These are phyloP conservation scores for Linnaemya tessellans DNA, from an alignment of 2,888 invertebrate genomes.

Conservation along the genomic window DNA sequence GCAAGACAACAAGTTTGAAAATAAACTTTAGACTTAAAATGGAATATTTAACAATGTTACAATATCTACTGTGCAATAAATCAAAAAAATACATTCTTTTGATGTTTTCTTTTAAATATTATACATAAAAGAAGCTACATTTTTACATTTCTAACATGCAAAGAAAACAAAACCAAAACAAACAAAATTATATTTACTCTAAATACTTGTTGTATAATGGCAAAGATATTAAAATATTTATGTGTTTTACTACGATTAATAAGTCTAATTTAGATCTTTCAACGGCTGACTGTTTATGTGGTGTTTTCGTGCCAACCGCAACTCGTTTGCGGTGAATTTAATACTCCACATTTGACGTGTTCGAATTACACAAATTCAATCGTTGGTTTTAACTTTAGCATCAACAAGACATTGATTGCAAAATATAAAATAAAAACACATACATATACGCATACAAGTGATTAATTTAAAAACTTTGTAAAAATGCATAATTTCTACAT, in stretches of 20 bases:
- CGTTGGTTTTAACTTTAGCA: neutral
- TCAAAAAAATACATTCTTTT: constrained; percentile 16
- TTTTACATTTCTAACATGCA: constrained; percentile 43
- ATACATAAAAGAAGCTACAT: neutral
- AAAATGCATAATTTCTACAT: too few relatives aligned
- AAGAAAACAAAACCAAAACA: constrained; percentile 29
- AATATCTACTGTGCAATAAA: constrained; percentile 1
- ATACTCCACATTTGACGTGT: constrained; percentile 9
- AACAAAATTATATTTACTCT: constrained; percentile 28
- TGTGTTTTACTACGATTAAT: neutral
- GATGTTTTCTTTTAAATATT: neutral
- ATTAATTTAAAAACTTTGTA: too few relatives aligned
- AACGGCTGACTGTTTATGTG: constrained; percentile 26
- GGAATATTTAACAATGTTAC: neutral
- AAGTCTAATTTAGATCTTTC: constrained; percentile 7
- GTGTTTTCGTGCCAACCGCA: constrained; percentile 33
- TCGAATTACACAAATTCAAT: constrained; percentile 17
- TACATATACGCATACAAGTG: too few relatives aligned
- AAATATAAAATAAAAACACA: neutral
- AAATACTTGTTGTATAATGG: constrained; percentile 27
- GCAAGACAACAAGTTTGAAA: neutral
- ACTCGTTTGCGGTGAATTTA: constrained; percentile 12
- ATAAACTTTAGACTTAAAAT: constrained; percentile 5
- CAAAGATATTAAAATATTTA: constrained; percentile 13
- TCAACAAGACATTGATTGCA: neutral